phyloP scores from a whole-genome alignment of 2,888 invertebrate species.

The Diadromus collaris region DNA sequence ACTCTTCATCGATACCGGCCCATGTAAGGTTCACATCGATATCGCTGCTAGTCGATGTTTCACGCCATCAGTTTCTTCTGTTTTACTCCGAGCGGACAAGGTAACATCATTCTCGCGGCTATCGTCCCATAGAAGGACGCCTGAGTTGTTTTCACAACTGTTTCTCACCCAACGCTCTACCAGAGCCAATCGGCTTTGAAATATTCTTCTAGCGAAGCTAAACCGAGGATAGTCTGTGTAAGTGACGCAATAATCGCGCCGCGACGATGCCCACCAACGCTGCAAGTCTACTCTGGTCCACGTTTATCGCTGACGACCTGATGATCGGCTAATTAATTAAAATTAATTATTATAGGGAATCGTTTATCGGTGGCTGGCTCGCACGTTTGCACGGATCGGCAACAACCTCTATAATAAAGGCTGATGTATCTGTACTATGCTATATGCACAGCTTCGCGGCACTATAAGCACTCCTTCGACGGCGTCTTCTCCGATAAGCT shows the following conservation, averaged over 20 bases:
- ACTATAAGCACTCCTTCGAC: constrained; percentile 16
- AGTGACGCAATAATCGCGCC: constrained; percentile 62
- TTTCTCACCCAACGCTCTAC: not conserved
- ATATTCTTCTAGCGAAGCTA: constrained; percentile 11
- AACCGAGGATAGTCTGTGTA: constrained; percentile 19
- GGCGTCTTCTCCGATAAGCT: constrained; percentile 39
- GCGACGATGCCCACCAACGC: constrained; percentile 64
- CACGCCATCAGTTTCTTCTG: constrained; percentile 49
- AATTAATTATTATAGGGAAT: constrained; percentile 68
- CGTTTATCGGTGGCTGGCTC: constrained; percentile 55
- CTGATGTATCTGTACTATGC: constrained; percentile 7
- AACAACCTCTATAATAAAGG: constrained; percentile 29
- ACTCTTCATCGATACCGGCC: constrained; percentile 8
- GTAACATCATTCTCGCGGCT: constrained; percentile 16
- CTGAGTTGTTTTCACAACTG: not conserved
- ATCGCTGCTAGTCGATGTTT: constrained; percentile 55
- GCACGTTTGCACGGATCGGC: constrained; percentile 46
- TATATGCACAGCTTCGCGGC: constrained; percentile 6
- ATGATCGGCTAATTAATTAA: constrained; percentile 71
- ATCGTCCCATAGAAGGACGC: constrained; percentile 32
- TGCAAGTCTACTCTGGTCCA: constrained; percentile 41
- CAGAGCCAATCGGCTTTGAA: constrained; percentile 22
- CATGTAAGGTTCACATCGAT: constrained; percentile 41
- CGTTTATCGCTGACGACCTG: constrained; percentile 61
- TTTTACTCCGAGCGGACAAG: constrained; percentile 10